phyloP scores from a whole-genome alignment of 1,140 invertebrate genomes.

The Drosophila chauvacae region DNA sequence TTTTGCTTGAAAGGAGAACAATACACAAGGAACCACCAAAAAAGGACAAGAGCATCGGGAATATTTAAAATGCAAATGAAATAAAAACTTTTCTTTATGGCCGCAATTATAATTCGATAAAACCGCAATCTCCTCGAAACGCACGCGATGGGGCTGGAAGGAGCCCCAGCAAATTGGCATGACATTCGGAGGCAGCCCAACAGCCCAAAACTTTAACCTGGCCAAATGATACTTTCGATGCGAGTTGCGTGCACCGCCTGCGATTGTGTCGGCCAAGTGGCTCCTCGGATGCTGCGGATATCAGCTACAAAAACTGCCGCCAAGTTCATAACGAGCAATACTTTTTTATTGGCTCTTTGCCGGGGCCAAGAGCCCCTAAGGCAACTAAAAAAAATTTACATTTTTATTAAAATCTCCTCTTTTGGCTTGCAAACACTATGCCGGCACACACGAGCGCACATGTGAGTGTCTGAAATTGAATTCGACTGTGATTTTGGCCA shows the following conservation, averaged over 20 bases:
- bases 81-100: constrained; percentile 51
- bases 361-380: constrained; percentile 65
- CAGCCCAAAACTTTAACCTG: constrained; percentile 53
- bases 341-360: constrained; percentile 75
- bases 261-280: constrained; percentile 14
- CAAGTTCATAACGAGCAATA: constrained; percentile 79
- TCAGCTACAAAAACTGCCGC: constrained; percentile 56
- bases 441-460: constrained; percentile 8
- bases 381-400: constrained; percentile 72
- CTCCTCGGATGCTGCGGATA: constrained; percentile 11
- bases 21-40: constrained; percentile 1
- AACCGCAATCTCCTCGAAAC: constrained; percentile 36
- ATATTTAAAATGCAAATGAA: constrained; percentile 45
- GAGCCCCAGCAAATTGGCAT: constrained; percentile 50
- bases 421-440: constrained; percentile 53
- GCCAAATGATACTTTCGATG: constrained; percentile 57
- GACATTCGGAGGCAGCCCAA: constrained; percentile 27
- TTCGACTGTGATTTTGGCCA: constrained; percentile 58
- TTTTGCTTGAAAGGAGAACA: not conserved
- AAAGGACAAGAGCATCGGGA: constrained; percentile 21
- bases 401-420: constrained; percentile 76
- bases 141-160: constrained; percentile 22
- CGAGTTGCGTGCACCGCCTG: constrained; percentile 45
- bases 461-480: constrained; percentile 55
- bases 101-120: constrained; percentile 55